A percentile compares a stretch with the other conserved stretches of the same genome.
Evolutionary conservation across 2,888 invertebrate species (phyloP).

Genomic region (Quadriops clusia): DNA sequence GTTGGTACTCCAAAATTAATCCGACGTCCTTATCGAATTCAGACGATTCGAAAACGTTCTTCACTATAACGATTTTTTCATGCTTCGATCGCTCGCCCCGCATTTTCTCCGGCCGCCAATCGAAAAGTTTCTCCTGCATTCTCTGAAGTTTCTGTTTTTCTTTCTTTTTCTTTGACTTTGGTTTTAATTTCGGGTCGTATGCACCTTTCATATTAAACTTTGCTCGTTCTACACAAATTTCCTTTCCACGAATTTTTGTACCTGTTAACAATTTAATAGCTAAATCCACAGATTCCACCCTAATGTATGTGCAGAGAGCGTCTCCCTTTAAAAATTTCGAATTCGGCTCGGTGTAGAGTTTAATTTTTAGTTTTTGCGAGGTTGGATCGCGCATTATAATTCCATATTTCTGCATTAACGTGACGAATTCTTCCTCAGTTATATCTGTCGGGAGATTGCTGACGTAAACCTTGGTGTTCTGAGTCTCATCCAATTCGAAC

Average conservation of each 20-base stretch:
- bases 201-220: slow-evolving; percentile 89
- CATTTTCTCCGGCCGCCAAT: slow-evolving; percentile 92
- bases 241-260: slow-evolving; percentile 53
- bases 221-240: slow-evolving; percentile 81
- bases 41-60: slow-evolving; percentile 81
- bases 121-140: slow-evolving; percentile 86
- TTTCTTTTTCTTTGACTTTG: slow-evolving; percentile 78
- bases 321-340: slow-evolving; percentile 85
- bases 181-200: slow-evolving; percentile 86
- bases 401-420: slow-evolving; percentile 93
- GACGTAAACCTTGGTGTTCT: slow-evolving; percentile 94
- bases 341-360: slow-evolving; percentile 75
- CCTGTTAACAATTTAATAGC: slow-evolving; percentile 89
- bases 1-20: slow-evolving; percentile 80
- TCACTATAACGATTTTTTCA: slow-evolving; percentile 84
- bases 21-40: slow-evolving; percentile 85
- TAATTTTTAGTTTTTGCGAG: slow-evolving; percentile 74
- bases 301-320: slow-evolving; percentile 91
- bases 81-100: slow-evolving; percentile 75
- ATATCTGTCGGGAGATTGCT: slow-evolving; percentile 80
- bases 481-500: slow-evolving; percentile 83
- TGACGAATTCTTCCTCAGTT: slow-evolving; percentile 79
- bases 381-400: slow-evolving; percentile 79
- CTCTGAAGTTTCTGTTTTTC: slow-evolving; percentile 86
- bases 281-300: slow-evolving; percentile 86